Evolutionary conservation across 2,888 invertebrate genomes (phyloP).

Genomic region (Dysmachus trigonus): DNA sequence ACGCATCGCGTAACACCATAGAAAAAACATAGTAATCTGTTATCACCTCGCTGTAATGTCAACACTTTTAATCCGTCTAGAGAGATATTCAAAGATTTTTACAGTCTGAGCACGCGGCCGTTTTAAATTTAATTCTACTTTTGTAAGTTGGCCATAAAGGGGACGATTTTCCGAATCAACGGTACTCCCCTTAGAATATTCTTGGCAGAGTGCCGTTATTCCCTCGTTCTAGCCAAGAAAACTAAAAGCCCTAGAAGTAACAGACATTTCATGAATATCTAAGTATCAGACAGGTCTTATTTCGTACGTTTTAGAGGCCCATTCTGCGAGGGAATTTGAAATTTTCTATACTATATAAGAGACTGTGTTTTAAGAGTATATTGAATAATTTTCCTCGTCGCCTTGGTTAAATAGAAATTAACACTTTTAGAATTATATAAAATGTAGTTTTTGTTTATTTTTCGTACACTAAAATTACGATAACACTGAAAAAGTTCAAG

Average conservation of each 20-base stretch:
- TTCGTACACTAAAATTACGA: too few species aligned
- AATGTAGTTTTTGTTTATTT: too few species aligned
- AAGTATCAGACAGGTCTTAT: too few species aligned
- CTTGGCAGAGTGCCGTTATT: not conserved
- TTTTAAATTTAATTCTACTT: not conserved
- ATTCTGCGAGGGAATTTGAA: too few species aligned
- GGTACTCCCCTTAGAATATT: not conserved
- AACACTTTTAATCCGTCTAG: not conserved
- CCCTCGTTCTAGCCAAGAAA: not conserved
- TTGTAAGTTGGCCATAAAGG: not conserved
- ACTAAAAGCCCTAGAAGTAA: not conserved
- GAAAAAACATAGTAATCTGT: not conserved
- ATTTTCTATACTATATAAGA: too few species aligned
- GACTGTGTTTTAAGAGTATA: too few species aligned
- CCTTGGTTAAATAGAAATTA: too few species aligned
- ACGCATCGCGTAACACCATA: not conserved
- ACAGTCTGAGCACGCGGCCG: not conserved
- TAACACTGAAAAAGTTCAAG: too few species aligned
- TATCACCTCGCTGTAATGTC: not conserved
- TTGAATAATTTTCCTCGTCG: too few species aligned
- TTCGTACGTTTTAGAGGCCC: too few species aligned
- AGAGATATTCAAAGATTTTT: not conserved
- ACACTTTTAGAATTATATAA: too few species aligned
- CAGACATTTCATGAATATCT: not conserved
- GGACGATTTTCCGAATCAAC: not conserved